phyloP scores from a whole-genome alignment of 2,113 vertebrate species.

The Sinocyclocheilus anophthalmus region DNA sequence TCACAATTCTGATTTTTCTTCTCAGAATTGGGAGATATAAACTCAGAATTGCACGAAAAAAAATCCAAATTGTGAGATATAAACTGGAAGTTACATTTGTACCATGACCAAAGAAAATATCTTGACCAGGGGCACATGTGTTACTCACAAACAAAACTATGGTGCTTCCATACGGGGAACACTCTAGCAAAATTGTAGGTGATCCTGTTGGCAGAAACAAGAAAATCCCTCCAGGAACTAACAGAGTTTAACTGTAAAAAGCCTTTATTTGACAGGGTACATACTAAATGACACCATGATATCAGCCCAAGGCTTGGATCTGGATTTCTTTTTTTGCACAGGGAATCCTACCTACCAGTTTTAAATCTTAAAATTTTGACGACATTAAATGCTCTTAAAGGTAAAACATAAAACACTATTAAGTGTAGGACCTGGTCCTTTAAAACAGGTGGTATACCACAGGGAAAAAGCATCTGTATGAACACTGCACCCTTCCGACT shows the following conservation, averaged over 20 bases:
- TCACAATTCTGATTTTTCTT: too few species aligned
- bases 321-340: too few species aligned
- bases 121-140: too few species aligned
- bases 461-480: background rate
- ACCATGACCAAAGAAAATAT: too few species aligned
- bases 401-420: background rate
- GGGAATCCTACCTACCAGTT: too few species aligned
- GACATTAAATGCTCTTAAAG: constrained; percentile 1
- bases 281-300: background rate
- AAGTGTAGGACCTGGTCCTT: background rate
- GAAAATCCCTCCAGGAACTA: background rate
- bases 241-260: too few species aligned
- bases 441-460: background rate
- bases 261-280: too few species aligned
- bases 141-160: background rate
- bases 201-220: background rate
- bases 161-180: background rate
- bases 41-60: too few species aligned
- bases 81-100: too few species aligned
- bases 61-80: too few species aligned
- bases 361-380: too few species aligned
- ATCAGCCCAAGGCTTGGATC: background rate
- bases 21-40: too few species aligned
- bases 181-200: background rate
- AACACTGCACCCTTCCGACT: background rate